These are phyloP conservation scores for Theretra japonica DNA, from an alignment of 2,888 invertebrate species.

Conservation along the genomic window DNA sequence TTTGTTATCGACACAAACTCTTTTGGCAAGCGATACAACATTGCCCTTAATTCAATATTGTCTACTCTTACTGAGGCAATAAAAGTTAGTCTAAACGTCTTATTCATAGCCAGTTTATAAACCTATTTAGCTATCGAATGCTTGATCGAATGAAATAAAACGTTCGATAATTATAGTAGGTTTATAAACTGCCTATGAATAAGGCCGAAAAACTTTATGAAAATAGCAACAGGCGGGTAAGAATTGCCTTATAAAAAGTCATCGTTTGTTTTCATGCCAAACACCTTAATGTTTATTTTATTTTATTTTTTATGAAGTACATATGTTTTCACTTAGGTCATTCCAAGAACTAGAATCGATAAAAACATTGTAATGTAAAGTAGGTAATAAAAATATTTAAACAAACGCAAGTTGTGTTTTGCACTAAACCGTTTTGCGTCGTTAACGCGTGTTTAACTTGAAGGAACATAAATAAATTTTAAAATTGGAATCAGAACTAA, in stretches of 20 bases:
- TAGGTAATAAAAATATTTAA: slow-evolving; percentile 6
- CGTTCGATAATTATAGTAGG: too few relatives aligned
- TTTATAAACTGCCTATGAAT: too few relatives aligned
- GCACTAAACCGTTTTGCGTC: not conserved
- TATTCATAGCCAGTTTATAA: too few relatives aligned
- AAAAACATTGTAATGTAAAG: not conserved
- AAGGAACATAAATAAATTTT: not conserved
- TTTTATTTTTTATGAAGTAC: not conserved
- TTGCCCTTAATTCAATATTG: too few relatives aligned
- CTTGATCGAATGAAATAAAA: too few relatives aligned
- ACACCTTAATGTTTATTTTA: not conserved
- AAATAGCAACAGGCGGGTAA: too few relatives aligned
- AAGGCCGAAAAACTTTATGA: too few relatives aligned
- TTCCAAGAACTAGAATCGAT: not conserved
- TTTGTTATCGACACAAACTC: too few relatives aligned
- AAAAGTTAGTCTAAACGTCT: too few relatives aligned
- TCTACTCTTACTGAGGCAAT: too few relatives aligned
- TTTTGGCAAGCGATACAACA: too few relatives aligned
- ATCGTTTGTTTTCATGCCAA: not conserved
- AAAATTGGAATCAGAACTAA: slow-evolving; percentile 2
- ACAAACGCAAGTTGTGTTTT: not conserved
- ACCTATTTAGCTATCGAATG: too few relatives aligned
- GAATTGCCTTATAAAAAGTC: not conserved
- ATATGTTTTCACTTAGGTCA: not conserved
- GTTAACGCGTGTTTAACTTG: not conserved